phyloP scores from a whole-genome alignment of 2,113 vertebrate genomes.

The Sturnira hondurensis region DNA sequence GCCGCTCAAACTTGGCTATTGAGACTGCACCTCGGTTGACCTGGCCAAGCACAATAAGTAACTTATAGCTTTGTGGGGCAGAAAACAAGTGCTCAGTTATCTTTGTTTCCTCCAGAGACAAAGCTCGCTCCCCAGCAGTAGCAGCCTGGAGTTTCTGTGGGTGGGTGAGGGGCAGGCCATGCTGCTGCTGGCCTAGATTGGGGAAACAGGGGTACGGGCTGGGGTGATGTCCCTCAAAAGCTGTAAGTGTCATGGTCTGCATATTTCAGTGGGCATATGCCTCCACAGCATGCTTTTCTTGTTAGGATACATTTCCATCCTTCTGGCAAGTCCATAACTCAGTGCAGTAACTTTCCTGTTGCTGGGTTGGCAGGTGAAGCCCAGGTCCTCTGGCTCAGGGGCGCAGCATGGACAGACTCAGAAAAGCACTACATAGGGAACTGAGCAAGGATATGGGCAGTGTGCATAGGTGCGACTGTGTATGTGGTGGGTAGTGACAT shows the following conservation, averaged over 20 bases:
- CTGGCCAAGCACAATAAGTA: rapidly evolving
- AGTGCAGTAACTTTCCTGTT: rapidly evolving
- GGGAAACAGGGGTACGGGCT: rapidly evolving
- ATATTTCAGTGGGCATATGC: rapidly evolving
- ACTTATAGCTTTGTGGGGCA: background rate
- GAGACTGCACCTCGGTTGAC: background rate
- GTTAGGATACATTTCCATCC: rapidly evolving
- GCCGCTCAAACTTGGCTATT: rapidly evolving
- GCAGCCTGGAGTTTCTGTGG: rapidly evolving
- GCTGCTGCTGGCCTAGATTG: rapidly evolving
- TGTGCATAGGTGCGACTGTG: rapidly evolving
- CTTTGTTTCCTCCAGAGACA: background rate
- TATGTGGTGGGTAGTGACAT: rapidly evolving
- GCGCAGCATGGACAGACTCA: rapidly evolving
- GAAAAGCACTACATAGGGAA: rapidly evolving
- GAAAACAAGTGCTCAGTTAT: rapidly evolving
- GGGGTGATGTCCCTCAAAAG: rapidly evolving
- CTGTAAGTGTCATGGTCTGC: rapidly evolving
- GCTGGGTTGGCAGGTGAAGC: rapidly evolving
- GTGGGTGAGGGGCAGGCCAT: rapidly evolving
- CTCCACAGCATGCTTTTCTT: too few relatives aligned
- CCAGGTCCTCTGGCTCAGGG: too few relatives aligned
- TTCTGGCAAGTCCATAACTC: background rate
- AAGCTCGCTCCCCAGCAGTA: rapidly evolving
- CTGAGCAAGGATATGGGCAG: rapidly evolving